These are phyloP conservation scores for Prionace glauca DNA, from an alignment of 2,797 vertebrate species.

Conservation along the genomic window DNA sequence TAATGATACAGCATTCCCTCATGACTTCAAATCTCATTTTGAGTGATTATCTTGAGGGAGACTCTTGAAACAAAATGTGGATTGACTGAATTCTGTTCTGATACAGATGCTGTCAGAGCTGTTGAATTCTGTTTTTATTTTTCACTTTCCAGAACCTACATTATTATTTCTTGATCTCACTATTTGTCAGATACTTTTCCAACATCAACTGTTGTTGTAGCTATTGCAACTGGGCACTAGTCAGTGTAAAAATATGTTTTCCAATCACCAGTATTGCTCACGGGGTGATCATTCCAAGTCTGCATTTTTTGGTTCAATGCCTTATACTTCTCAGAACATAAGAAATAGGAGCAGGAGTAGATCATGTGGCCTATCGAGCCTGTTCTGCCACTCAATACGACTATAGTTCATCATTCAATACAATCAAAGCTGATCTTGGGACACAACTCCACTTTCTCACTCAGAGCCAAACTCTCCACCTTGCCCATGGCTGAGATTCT, in stretches of 20 bases:
- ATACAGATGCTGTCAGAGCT: not conserved
- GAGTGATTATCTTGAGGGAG: not conserved
- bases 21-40: not conserved
- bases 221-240: not conserved
- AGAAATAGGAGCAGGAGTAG: no score
- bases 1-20: not conserved
- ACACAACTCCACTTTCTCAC: no score
- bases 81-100: not conserved
- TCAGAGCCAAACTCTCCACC: no score
- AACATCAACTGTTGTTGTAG: not conserved
- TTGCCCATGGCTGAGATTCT: no score
- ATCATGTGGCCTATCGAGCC: no score
- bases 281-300: not conserved
- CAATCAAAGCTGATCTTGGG: no score
- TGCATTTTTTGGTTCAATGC: not conserved
- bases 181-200: not conserved
- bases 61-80: not conserved
- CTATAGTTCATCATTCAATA: no score
- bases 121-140: not conserved
- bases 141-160: not conserved
- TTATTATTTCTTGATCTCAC: not conserved
- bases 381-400: no score
- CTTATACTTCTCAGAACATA: not conserved
- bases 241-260: not conserved
- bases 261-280: not conserved